These are phyloP conservation scores for Drosophila nigrodunni DNA, from an alignment of 1,140 invertebrate species.

Conservation along the genomic window DNA sequence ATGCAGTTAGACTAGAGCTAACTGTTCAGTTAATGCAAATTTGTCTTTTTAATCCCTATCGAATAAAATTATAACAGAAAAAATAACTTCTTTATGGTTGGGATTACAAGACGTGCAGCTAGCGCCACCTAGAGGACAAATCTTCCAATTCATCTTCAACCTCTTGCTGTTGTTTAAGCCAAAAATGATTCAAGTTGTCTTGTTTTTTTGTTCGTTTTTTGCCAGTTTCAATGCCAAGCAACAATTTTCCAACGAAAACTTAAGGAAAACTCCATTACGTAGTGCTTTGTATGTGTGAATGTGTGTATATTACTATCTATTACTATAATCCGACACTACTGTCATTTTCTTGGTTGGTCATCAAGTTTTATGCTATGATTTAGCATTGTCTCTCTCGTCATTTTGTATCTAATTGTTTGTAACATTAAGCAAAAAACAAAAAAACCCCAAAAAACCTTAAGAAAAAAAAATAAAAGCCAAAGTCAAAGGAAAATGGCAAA, in stretches of 20 bases:
- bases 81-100: too few relatives aligned
- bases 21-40: too few relatives aligned
- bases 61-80: too few relatives aligned
- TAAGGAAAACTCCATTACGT: slow-evolving; percentile 36
- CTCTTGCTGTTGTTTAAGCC: slow-evolving; percentile 4
- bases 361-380: slow-evolving; percentile 50
- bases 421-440: slow-evolving; percentile 57
- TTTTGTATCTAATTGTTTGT: slow-evolving; percentile 75
- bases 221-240: slow-evolving; percentile 23
- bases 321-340: slow-evolving; percentile 23
- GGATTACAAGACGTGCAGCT: too few relatives aligned
- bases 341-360: slow-evolving; percentile 49
- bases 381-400: slow-evolving; percentile 54
- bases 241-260: slow-evolving; percentile 45
- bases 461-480: slow-evolving; percentile 28
- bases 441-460: slow-evolving; percentile 11
- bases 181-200: slow-evolving; percentile 28
- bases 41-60: too few relatives aligned
- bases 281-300: not conserved
- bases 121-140: too few relatives aligned
- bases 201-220: too few relatives aligned
- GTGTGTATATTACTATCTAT: slow-evolving; percentile 15
- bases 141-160: too few relatives aligned
- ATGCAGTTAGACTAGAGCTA: too few relatives aligned
- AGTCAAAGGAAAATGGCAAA: slow-evolving; percentile 57